Conservation (phyloP, 2,797 vertebrate species). For the Pipistrellus nathusii region DNA sequence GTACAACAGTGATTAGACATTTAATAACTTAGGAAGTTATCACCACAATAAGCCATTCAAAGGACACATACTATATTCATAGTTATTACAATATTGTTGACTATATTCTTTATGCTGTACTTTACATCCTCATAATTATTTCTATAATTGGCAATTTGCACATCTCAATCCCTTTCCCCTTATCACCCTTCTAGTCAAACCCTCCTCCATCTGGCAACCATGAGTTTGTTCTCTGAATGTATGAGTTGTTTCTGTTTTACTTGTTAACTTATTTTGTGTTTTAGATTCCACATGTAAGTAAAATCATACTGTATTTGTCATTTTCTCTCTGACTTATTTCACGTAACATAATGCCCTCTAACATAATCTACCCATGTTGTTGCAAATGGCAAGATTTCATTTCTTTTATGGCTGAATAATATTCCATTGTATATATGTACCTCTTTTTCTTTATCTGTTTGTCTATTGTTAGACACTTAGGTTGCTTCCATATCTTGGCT, state of each 20-base stretch:
- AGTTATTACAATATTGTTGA: not conserved
- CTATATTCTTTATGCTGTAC: not conserved
- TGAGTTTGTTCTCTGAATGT: not conserved
- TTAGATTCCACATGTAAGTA: not conserved
- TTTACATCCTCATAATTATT: not conserved
- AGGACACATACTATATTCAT: not conserved
- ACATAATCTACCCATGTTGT: not conserved
- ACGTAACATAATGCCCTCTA: not conserved
- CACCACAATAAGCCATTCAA: not conserved
- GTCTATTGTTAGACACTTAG: not conserved
- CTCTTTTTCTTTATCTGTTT: not conserved
- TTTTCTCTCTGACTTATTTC: not conserved
- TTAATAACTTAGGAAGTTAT: not conserved
- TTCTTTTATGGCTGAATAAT: not conserved
- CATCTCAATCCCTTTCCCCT: not conserved
- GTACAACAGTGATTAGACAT: not conserved
- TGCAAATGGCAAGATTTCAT: not conserved
- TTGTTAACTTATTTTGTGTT: not conserved
- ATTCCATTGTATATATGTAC: not conserved
- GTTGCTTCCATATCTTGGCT: not conserved
- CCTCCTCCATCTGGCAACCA: not conserved
- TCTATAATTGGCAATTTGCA: not conserved
- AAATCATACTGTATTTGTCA: not conserved
- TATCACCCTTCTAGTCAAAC: not conserved
- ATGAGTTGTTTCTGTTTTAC: not conserved